Evolutionary conservation across 23 tunicate genomes (phyloP), one percentile per base, ranked within the genome.

Genomic region (Pegea sp.): DNA sequence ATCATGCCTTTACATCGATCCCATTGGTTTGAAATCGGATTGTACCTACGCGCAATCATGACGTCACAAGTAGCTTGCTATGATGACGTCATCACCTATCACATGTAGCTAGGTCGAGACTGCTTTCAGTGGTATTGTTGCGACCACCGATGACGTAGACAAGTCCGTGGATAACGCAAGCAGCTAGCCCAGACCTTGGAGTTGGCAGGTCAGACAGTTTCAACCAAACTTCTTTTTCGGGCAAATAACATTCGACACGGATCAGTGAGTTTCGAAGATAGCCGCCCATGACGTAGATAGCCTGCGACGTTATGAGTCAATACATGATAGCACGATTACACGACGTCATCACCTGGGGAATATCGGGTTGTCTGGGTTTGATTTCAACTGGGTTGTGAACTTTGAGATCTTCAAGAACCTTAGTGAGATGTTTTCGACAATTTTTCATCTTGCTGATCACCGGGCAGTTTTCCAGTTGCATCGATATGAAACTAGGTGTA

Each of bases 1-100:
- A 66, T 71, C 93, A 81, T 81, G 4, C 80, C 71, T 19, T 75
- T 67, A 19, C 93, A 60, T 8, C 27, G 54, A 31, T 66, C 48
- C 93, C 93, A 81, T 61, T 81, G 93, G 44, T 81, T 69, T 19
- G 72, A 74, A 80, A 81, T 81, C 2, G 93, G 93, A 49, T 81
- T 81, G 75, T 81, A 81, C 28, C 93, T 78, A 38, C 46, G 16
- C 11, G 46, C 46, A 50, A 50, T 50, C 19, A 50, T 50, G 22
- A 13, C 19, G 16, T 6, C 22, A 50, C 22, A 13, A 13, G 33
- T 25, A n/a, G n/a, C n/a, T n/a, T n/a, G n/a, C n/a, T n/a, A n/a
- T n/a, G n/a, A n/a, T n/a, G 32, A 26, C 30, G 32, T 26, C 32
- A 54, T 4, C 20, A 81, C 93, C 93, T 72, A 62, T 81, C 93